A percentile compares a stretch with the other conserved stretches of the same genome.
Evolutionary conservation across 2,113 vertebrate genomes (phyloP).

Genomic region (Trichomycterus rosablanca): DNA sequence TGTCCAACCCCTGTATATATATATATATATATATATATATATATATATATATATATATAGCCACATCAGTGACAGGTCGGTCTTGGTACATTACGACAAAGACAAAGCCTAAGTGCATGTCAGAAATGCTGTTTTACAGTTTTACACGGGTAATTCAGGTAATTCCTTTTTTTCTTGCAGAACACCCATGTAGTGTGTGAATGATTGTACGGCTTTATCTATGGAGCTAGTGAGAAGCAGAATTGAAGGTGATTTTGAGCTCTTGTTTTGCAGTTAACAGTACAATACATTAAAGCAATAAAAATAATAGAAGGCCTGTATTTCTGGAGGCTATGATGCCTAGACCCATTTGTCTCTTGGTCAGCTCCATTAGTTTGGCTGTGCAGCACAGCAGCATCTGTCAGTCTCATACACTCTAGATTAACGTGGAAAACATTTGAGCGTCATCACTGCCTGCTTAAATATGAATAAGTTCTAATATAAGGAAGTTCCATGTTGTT

Average conservation of each 20-base stretch:
- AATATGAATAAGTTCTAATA: conserved; percentile 17
- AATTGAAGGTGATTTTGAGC: conserved; percentile 56
- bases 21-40: no score
- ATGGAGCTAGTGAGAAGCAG: conserved; percentile 35
- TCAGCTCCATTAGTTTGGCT: conserved; percentile 66
- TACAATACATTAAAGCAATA: conserved; percentile 67
- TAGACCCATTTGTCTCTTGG: conserved; percentile 67
- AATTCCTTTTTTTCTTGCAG: conserved; percentile 46
- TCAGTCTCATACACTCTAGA: conserved; percentile 58
- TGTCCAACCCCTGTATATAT: no score
- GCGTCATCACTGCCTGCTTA: conserved; percentile 58
- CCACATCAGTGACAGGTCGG: no score
- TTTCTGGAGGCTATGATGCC: conserved; percentile 63
- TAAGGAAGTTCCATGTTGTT: neutral
- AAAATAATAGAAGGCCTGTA: conserved; percentile 61
- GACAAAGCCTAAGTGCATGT: no score
- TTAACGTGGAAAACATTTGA: conserved; percentile 58
- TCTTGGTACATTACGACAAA: no score
- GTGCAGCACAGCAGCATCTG: conserved; percentile 48
- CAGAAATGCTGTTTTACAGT: conserved; percentile 7
- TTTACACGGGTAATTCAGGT: conserved; percentile 25
- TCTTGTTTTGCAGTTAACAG: conserved; percentile 65
- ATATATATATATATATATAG: no score
- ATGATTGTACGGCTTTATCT: conserved; percentile 43
- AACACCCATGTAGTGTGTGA: conserved; percentile 32